Evolutionary conservation across 2,888 invertebrate genomes (phyloP), one percentile per base, ranked within the genome.

Genomic region (Parthenolecanium corni): DNA sequence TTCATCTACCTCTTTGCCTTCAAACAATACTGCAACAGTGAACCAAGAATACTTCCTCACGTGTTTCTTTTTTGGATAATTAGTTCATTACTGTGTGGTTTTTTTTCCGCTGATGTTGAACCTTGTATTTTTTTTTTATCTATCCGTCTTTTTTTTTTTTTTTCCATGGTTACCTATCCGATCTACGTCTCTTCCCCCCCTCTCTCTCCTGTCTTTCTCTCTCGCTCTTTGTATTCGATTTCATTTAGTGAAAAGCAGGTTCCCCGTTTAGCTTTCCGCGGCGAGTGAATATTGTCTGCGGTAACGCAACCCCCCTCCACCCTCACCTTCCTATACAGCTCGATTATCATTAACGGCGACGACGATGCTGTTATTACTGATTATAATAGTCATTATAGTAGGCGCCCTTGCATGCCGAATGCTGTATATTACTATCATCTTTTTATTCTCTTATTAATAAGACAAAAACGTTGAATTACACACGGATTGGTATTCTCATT

Each of bases 341-440:
- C 18, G n/a, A 56, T 56, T 42, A 56, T 56, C 54, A 56, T 56
- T 56, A 56, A 56, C 42, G 25, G 44, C 4, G 44, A 40, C 54
- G 54, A 40, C 54, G 54, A 56, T 56, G 54, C 40, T 56, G 54
- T 56, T 56, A 56, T 56, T 56, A 56, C 54, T 44, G 54, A 56
- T 56, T 56, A 56, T 56, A 56, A 56, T 42, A 56, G 44, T 56
- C 54, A 56, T 56, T 56, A 56, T 24, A 38, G 54, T 56, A 56
- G 42, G 54, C 54, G 54, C 54, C 54, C 54, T 56, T 56, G 54
- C 54, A 56, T 56, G 54, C 54, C 54, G 54, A 56, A 56, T 38
- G 52, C 38, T 20, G 49, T 18, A 36, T 53, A 56, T 56, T 42
- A 14, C 44, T 18, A 42, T 42, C 40, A 56, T 56, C 54, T 38